phyloP scores from a whole-genome alignment of 2,113 vertebrate genomes.

The Entelurus aequoreus region DNA sequence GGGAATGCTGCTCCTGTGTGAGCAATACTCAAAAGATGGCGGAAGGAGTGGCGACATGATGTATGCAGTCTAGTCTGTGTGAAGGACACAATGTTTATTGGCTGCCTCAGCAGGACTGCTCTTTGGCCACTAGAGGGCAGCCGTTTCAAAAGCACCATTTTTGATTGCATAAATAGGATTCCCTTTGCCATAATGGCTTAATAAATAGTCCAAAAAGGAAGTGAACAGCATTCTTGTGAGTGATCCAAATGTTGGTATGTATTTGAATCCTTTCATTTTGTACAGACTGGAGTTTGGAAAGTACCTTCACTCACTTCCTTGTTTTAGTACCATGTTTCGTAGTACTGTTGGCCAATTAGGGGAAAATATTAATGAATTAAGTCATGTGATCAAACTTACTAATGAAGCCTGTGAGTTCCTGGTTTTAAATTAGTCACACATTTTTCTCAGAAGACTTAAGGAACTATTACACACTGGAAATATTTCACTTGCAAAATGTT shows the following conservation, averaged over 20 bases:
- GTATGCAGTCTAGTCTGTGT: conserved; percentile 51
- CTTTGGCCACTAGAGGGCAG: conserved; percentile 56
- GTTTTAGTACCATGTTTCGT: neutral
- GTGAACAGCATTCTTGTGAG: no score
- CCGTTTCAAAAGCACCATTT: conserved; percentile 18
- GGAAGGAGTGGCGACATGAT: conserved; percentile 42
- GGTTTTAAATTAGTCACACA: neutral
- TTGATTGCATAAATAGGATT: no score
- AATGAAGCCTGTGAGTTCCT: neutral
- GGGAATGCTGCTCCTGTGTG: conserved; percentile 14
- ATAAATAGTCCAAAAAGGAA: no score
- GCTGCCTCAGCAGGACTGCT: conserved; percentile 5
- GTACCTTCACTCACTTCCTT: neutral
- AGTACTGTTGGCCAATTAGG: neutral
- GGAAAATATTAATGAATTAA: neutral
- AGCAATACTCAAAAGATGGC: conserved; percentile 31
- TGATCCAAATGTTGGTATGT: neutral
- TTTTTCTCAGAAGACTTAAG: neutral
- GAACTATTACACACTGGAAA: neutral
- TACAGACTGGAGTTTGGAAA: neutral
- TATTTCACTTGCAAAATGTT: neutral
- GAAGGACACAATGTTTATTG: conserved; percentile 34
- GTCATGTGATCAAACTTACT: neutral
- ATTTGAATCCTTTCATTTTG: neutral
- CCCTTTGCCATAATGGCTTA: no score